Evolutionary conservation across 2,888 invertebrate species (phyloP), one percentile per base, ranked within the genome.

Genomic region (Brenthis daphne): DNA sequence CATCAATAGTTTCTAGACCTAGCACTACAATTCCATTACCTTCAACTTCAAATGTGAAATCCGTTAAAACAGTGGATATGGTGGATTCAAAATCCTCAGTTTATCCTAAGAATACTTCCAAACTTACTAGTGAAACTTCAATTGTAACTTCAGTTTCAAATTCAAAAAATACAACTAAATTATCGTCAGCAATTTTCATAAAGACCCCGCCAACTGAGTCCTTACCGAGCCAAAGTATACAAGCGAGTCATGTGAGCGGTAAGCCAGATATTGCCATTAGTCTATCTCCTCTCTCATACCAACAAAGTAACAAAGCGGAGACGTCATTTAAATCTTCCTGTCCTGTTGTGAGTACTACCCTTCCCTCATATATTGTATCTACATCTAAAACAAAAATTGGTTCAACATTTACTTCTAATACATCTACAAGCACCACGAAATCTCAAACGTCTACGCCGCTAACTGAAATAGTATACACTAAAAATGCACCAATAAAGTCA

Each of bases 371-470:
- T 55, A 75, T 76, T 65, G 75, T 76, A 29, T 72, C 76, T 24
- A 75, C 76, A 16, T 73, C 75, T 47, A 75, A 74, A 73, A 75
- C 73, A n/a, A 77, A 75, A 74, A 74, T 75, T 56, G 74, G 75
- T 16, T 69, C 63, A n/a, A 73, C 76, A 20, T 66, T 73, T 33
- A 71, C 64, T 11, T 60, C 71, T 54, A 72, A 37, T 65, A 72
- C 65, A 48, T 57, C 64, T 16, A 64, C 64, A 37, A 67, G 33
- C 29, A 67, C 71, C 33, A 60, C 64, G 11, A 69, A 71, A 54
- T 37, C 66, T 43, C 60, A 57, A 43, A 54, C 56, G 4, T 66
- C 64, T 24, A 66, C 68, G 55, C 47, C 68, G 12, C 51, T 51
- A 20, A 47, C 58, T 54, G 64, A 64, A 57, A 37, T 55, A 47